A percentile compares a stretch with the other conserved stretches of the same genome.
These are phyloP conservation scores for Diabrotica undecimpunctata DNA, from an alignment of 1,140 invertebrate genomes.

Conservation along the genomic window DNA sequence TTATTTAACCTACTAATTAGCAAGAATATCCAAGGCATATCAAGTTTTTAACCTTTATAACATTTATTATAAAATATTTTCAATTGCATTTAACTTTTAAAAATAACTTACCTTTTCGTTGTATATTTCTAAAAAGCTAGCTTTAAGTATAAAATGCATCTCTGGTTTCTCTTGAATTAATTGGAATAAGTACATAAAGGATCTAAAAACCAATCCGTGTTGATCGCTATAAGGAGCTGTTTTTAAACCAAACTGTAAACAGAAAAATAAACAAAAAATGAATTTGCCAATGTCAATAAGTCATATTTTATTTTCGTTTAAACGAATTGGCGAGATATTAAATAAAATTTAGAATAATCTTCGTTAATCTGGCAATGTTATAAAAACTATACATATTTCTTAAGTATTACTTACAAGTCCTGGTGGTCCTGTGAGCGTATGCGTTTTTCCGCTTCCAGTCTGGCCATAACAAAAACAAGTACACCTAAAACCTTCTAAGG, in stretches of 20 bases:
- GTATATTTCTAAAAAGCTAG: slow-evolving; percentile 93
- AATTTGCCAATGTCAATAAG: no score
- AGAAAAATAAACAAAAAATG: no score
- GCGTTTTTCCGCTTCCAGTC: slow-evolving; percentile 95
- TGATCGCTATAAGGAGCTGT: slow-evolving; percentile 59
- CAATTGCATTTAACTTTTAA: no score
- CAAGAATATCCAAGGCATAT: no score
- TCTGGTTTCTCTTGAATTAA: slow-evolving; percentile 71
- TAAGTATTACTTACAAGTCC: slow-evolving; percentile 61
- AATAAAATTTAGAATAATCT: no score
- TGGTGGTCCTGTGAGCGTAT: slow-evolving; percentile 89
- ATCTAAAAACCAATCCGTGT: slow-evolving; percentile 82
- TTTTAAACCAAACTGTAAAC: slow-evolving; percentile 61
- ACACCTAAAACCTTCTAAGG: slow-evolving; percentile 87
- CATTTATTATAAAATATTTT: no score
- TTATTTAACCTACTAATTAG: no score
- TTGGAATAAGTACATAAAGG: slow-evolving; percentile 87
- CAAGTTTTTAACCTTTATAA: no score
- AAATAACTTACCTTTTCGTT: slow-evolving; percentile 81
- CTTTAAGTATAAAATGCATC: slow-evolving; percentile 81
- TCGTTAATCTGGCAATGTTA: no score
- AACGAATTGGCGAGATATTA: background rate
- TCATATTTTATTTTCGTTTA: background rate
- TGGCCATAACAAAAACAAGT: slow-evolving; percentile 96
- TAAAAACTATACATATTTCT: background rate